Evolutionary conservation across 2,113 vertebrate genomes (phyloP).

Genomic region (Girardinichthys multiradiatus): DNA sequence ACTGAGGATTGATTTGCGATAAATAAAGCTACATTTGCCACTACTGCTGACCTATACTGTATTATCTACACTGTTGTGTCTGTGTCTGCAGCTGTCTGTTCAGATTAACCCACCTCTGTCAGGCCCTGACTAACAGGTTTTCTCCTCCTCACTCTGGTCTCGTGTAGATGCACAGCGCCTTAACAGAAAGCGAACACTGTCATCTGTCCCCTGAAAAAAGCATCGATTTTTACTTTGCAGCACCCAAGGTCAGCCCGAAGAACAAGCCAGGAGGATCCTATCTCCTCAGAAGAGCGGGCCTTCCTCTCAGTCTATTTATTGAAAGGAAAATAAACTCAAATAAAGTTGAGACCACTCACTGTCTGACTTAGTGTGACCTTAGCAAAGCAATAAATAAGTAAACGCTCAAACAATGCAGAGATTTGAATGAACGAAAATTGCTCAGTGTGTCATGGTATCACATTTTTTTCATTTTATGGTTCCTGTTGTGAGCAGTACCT

Average conservation of each 20-base stretch:
- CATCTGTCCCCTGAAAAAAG: constrained; percentile 61
- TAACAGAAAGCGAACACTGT: constrained; percentile 67
- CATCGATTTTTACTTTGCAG: constrained; percentile 75
- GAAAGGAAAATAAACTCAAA: constrained; percentile 62
- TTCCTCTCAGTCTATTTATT: constrained; percentile 55
- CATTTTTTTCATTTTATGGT: constrained; percentile 7
- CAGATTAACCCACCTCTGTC: constrained; percentile 49
- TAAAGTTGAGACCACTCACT: constrained; percentile 46
- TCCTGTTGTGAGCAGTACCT: constrained; percentile 1
- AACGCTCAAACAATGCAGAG: background rate
- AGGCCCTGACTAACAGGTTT: constrained; percentile 31
- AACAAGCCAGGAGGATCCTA: constrained; percentile 65
- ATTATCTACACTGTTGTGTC: constrained; percentile 10
- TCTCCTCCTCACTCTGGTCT: constrained; percentile 28
- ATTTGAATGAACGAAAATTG: constrained; percentile 9
- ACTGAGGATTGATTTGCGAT: background rate
- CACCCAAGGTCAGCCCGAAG: constrained; percentile 66
- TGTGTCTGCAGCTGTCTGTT: constrained; percentile 15
- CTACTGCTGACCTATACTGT: background rate
- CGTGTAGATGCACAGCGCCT: constrained; percentile 40
- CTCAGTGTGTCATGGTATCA: background rate
- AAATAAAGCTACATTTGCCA: background rate
- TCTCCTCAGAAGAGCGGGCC: constrained; percentile 58
- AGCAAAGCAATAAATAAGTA: background rate
- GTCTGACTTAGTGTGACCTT: constrained; percentile 51